phyloP scores from a whole-genome alignment of 1,140 invertebrate genomes.

The Sycobia sp. region DNA sequence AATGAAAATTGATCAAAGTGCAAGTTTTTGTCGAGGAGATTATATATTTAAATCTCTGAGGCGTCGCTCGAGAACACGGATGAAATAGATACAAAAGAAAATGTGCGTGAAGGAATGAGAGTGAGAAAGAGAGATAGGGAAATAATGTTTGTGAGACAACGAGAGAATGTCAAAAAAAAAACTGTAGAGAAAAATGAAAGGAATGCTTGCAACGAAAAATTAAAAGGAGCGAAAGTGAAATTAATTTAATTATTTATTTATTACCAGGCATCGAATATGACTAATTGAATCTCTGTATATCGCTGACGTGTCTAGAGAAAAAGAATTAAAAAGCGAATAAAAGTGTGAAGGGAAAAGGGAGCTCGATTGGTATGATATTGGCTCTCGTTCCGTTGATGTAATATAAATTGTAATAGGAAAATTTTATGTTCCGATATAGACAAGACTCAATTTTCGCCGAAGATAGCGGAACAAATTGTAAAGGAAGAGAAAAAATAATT shows the following conservation, averaged over 20 bases:
- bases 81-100: not conserved
- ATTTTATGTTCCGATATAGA: slow-evolving; percentile 35
- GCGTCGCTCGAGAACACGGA: slow-evolving; percentile 1
- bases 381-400: slow-evolving; percentile 56
- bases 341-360: not conserved
- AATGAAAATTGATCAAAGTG: slow-evolving; percentile 14
- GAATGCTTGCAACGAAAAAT: too few species aligned
- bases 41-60: not conserved
- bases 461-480: slow-evolving; percentile 28
- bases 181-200: too few species aligned
- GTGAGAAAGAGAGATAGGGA: slow-evolving; percentile 16
- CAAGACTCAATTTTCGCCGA: slow-evolving; percentile 42
- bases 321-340: not conserved
- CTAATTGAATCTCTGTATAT: slow-evolving; percentile 54
- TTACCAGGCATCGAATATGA: slow-evolving; percentile 50
- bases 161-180: too few species aligned
- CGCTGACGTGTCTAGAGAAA: slow-evolving; percentile 37
- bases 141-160: slow-evolving; percentile 13
- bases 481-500: slow-evolving; percentile 9
- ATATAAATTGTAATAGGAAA: slow-evolving; percentile 46
- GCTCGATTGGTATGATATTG: slow-evolving; percentile 31
- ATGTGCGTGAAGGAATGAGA: not conserved
- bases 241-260: slow-evolving; percentile 64
- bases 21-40: not conserved
- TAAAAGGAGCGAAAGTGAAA: slow-evolving; percentile 39